These are phyloP conservation scores for Eupithecia subumbrata DNA, from an alignment of 2,888 invertebrate species.

Conservation along the genomic window DNA sequence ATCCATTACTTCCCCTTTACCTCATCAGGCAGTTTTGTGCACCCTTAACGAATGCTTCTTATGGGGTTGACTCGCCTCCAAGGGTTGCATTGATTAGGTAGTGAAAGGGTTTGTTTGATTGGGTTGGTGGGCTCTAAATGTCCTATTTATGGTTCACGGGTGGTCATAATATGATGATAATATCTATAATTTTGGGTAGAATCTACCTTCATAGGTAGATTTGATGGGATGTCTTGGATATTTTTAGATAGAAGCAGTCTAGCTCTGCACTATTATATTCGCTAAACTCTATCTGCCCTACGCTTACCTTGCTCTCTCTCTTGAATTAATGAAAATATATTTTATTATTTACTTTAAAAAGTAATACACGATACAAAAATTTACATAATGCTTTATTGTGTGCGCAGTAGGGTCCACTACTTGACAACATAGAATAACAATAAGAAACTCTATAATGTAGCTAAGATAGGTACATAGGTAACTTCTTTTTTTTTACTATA, in stretches of 20 bases:
- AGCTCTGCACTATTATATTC: not conserved
- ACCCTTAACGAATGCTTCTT: conserved; percentile 76
- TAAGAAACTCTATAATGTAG: no score
- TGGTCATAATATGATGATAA: not conserved
- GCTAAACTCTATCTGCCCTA: no score
- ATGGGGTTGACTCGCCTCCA: conserved; percentile 68
- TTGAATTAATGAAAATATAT: no score
- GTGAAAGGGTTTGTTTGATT: conserved; percentile 19
- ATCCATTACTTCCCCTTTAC: conserved; percentile 82
- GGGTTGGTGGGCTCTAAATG: not conserved
- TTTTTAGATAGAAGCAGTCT: not conserved
- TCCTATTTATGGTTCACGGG: not conserved
- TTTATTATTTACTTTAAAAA: no score
- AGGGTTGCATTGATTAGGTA: conserved; percentile 39
- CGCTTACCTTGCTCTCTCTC: no score
- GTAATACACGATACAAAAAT: no score
- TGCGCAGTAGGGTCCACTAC: no score
- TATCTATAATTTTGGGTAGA: not conserved
- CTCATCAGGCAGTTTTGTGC: conserved; percentile 77
- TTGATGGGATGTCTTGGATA: not conserved
- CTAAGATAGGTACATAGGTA: no score
- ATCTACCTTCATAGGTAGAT: no score
- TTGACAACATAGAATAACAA: no score
- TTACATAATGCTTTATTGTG: no score
- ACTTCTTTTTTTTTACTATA: no score